Evolutionary conservation across 2,797 vertebrate species (phyloP).

Genomic region (Steatocranus sp.): DNA sequence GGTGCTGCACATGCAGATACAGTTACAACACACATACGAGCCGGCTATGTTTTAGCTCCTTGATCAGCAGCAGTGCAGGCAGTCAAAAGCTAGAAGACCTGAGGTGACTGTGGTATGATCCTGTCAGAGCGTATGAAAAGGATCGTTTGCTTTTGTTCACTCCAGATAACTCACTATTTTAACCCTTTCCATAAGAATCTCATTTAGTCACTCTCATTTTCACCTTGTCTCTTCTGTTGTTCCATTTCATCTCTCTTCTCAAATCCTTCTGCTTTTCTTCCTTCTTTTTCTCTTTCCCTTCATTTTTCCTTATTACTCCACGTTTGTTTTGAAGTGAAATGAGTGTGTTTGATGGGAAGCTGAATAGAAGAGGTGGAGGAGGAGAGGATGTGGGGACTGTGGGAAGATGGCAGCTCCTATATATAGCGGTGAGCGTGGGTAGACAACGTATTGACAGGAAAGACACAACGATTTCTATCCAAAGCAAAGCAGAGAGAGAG

Average conservation of each 20-base stretch:
- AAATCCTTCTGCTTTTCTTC: not conserved
- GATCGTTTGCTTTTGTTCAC: not conserved
- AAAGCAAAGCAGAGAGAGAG: conserved; percentile 36
- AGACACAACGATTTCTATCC: conserved; percentile 56
- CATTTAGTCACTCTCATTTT: not conserved
- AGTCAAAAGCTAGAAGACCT: not conserved
- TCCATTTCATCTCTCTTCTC: not conserved
- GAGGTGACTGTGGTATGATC: not conserved
- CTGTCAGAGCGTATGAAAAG: not conserved
- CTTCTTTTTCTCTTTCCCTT: not conserved
- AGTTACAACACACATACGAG: not conserved
- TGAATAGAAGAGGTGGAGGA: conserved; percentile 46
- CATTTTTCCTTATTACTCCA: not conserved
- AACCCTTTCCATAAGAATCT: not conserved
- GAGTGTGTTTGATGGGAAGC: conserved; percentile 44
- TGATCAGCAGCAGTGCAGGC: not conserved
- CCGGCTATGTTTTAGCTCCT: not conserved
- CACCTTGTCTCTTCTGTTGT: not conserved
- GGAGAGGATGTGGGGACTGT: conserved; percentile 48
- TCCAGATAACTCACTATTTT: not conserved
- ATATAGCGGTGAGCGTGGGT: conserved; percentile 68
- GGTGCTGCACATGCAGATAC: not conserved
- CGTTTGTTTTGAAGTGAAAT: conserved; percentile 45
- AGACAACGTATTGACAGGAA: conserved; percentile 61
- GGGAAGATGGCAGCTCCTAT: conserved; percentile 61